Base-by-base conservation (phyloP, 2,797 vertebrate genomes). In the Odontamblyopus lacepedii region DNA sequence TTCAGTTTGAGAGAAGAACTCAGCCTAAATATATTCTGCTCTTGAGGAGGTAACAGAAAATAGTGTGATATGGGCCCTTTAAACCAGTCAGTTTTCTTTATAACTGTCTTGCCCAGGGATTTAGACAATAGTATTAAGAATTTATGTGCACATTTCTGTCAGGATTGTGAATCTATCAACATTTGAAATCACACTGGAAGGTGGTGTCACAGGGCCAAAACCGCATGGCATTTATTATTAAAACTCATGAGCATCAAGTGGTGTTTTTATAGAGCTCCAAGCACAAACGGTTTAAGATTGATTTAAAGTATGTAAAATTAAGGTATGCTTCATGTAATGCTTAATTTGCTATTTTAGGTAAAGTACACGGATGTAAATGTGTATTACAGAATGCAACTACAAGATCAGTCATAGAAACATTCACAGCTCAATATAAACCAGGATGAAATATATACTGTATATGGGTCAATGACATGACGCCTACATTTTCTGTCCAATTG, bases 221-320 rank as follows among this genome's bases (percentile, higher is more conserved):
- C 41, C 4, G 35, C 51, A 44, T 3, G 23, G n/a, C 61, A 68
- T 73, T 30, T 56, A 81, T 72, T 68, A 81, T 41, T 75, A 12
- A 70, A 67, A 51, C 50, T 63, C 53, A n/a, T 6, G 41, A 6
- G 6, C 1, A 23, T 23, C 19, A 53, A n/a, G 59, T 41, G n/a
- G 15, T 5, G 38, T 15, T 16, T 16, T 9, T 32, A 59, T n/a
- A 38, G 11, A 61, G 29, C n/a, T 23, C n/a, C 8, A 5, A 3
- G 38, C 19, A 51, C 38, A 44, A 11, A 35, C 50, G 70, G 44
- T n/a, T 27, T 55, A 64, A 19, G n/a, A 44, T 11, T 7, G 32
- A 2, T 76, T 57, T 26, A 63, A 63, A 62, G 1, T 11, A 11
- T 32, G 62, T 44, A 19, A 41, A 41, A 44, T 63, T n/a, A 15